Evolutionary conservation across 2,797 vertebrate genomes (phyloP).

Genomic region (Borostomias antarcticus): DNA sequence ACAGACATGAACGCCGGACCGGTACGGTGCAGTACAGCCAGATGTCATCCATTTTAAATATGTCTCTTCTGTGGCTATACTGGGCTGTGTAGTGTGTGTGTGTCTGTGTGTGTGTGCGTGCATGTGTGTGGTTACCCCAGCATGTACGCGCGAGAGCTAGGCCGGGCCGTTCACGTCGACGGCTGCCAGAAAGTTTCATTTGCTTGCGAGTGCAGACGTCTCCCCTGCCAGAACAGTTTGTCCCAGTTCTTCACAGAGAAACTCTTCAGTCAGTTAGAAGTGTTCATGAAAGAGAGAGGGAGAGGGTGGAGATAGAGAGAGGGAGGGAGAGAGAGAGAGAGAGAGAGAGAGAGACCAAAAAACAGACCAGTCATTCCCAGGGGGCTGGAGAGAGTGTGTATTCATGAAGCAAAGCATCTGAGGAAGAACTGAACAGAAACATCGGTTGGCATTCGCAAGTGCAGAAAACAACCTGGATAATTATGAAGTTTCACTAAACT

Average conservation of each 20-base stretch:
- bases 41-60: slow-evolving; percentile 55
- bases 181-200: slow-evolving; percentile 65
- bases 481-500: no score
- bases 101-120: no score
- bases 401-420: no score
- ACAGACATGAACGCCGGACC: slow-evolving; percentile 34
- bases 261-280: slow-evolving; percentile 46
- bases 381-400: background rate
- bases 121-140: slow-evolving; percentile 43
- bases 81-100: no score
- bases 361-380: no score
- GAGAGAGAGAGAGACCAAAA: background rate
- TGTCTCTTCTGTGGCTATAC: slow-evolving; percentile 32
- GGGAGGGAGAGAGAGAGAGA: no score
- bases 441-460: no score
- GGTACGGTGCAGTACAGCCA: slow-evolving; percentile 37
- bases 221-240: slow-evolving; percentile 68
- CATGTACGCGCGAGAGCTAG: slow-evolving; percentile 47
- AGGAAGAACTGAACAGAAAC: no score
- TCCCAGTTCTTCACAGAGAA: slow-evolving; percentile 65
- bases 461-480: no score
- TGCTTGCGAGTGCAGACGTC: slow-evolving; percentile 60
- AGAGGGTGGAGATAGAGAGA: background rate
- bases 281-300: background rate
- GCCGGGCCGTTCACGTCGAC: slow-evolving; percentile 36